A percentile compares a stretch with the other conserved stretches of the same genome.
phyloP scores from a whole-genome alignment of 2,113 vertebrate genomes.

The Hemicordylus capensis region DNA sequence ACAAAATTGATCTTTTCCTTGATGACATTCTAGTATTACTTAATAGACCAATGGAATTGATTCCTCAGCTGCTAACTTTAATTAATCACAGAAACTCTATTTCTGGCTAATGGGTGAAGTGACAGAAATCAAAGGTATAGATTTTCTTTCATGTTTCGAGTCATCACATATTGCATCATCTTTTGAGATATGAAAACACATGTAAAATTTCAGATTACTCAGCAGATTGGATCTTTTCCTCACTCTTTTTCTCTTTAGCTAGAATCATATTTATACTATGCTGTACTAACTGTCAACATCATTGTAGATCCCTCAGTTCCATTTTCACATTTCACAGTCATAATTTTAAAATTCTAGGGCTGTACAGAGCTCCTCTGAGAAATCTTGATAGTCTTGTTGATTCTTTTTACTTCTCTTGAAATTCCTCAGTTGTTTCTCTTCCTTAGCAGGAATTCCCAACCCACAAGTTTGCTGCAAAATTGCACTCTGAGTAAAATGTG shows the following conservation, averaged over 20 bases:
- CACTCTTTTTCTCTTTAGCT: not conserved
- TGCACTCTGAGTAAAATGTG: no score
- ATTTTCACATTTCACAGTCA: not conserved
- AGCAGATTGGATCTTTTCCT: not conserved
- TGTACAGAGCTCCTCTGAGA: not conserved
- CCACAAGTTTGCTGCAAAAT: not conserved
- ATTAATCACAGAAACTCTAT: constrained; percentile 53
- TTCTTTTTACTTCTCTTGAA: not conserved
- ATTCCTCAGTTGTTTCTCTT: not conserved
- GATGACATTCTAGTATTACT: constrained; percentile 57
- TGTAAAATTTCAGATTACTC: not conserved
- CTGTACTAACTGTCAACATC: constrained; percentile 1
- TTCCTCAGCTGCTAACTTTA: constrained; percentile 56
- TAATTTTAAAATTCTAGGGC: not conserved
- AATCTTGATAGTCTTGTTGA: not conserved
- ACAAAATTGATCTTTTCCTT: constrained; percentile 50
- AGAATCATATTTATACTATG: not conserved
- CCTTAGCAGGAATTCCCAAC: not conserved
- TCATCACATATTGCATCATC: not conserved
- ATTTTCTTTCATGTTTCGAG: constrained; percentile 36
- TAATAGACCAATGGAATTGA: constrained; percentile 46
- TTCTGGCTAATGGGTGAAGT: constrained; percentile 43
- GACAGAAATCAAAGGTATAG: constrained; percentile 57
- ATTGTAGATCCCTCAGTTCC: not conserved
- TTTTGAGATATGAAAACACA: not conserved